Evolutionary conservation across 2,113 vertebrate species (phyloP).

Genomic region (Gadus chalcogrammus): DNA sequence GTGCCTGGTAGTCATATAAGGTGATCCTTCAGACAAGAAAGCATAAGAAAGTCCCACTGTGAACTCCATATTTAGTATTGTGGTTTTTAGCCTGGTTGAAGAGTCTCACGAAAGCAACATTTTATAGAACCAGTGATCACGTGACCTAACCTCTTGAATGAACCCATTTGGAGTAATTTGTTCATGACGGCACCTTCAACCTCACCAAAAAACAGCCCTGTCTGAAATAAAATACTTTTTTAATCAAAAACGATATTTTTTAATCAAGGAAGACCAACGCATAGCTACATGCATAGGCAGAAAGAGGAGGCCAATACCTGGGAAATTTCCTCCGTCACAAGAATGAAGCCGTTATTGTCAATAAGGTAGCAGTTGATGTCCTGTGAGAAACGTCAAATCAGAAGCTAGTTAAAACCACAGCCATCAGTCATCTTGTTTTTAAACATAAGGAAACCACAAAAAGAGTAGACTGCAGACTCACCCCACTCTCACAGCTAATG

Average conservation of each 20-base stretch:
- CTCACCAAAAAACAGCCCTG: constrained; percentile 94
- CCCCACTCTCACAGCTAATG: constrained; percentile 93
- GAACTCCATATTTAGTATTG: neutral
- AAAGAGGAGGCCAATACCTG: constrained; percentile 72
- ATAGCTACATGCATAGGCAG: neutral
- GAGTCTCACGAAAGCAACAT: neutral
- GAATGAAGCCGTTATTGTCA: constrained; percentile 97
- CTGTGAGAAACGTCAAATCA: constrained; percentile 56
- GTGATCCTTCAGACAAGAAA: constrained; percentile 80
- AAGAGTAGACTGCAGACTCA: constrained; percentile 44
- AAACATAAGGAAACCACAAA: neutral
- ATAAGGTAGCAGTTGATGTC: constrained; percentile 96
- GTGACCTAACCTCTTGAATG: constrained; percentile 89
- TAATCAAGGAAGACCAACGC: neutral
- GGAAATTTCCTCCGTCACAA: constrained; percentile 89
- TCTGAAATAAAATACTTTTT: constrained; percentile 69
- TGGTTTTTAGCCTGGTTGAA: neutral
- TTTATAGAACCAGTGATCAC: neutral
- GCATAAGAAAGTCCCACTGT: neutral
- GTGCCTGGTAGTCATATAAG: constrained; percentile 95
- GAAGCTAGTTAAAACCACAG: neutral
- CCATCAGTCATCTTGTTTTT: neutral
- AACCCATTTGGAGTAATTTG: constrained; percentile 95
- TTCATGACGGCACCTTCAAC: constrained; percentile 97
- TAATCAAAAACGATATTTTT: neutral